These are phyloP conservation scores for Macropus fuliginosus DNA, from an alignment of 2,797 vertebrate species.

Conservation along the genomic window DNA sequence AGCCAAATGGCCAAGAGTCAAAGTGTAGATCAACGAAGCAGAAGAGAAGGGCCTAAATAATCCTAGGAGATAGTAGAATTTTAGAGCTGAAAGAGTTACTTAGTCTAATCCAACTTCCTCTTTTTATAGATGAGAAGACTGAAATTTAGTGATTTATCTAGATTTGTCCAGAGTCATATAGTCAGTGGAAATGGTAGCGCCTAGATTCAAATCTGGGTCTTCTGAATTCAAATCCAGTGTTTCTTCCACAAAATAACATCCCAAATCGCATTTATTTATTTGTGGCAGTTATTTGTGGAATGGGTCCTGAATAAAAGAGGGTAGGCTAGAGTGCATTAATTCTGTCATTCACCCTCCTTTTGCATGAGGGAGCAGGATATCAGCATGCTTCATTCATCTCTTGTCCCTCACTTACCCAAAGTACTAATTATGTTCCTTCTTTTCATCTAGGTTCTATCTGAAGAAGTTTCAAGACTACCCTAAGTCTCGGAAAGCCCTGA, in stretches of 20 bases:
- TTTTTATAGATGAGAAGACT: not conserved
- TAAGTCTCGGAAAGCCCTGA: slow-evolving; percentile 90
- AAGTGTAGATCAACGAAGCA: not conserved
- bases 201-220: not conserved
- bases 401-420: not conserved
- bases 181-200: not conserved
- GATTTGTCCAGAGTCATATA: not conserved
- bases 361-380: not conserved
- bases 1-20: not conserved
- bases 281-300: not conserved
- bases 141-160: not conserved
- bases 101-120: not conserved
- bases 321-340: not conserved
- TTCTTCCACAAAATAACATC: not conserved
- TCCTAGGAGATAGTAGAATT: not conserved
- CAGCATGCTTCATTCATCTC: not conserved
- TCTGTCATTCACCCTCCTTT: not conserved
- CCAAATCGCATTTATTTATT: not conserved
- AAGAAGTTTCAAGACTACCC: slow-evolving; percentile 92
- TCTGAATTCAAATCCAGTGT: not conserved
- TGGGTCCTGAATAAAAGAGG: not conserved
- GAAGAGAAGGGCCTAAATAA: not conserved
- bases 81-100: not conserved
- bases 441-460: slow-evolving; percentile 90
- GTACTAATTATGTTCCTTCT: slow-evolving; percentile 73